These are phyloP conservation scores for Netelia fuscicornis DNA, from an alignment of 2,888 invertebrate genomes.

Conservation along the genomic window DNA sequence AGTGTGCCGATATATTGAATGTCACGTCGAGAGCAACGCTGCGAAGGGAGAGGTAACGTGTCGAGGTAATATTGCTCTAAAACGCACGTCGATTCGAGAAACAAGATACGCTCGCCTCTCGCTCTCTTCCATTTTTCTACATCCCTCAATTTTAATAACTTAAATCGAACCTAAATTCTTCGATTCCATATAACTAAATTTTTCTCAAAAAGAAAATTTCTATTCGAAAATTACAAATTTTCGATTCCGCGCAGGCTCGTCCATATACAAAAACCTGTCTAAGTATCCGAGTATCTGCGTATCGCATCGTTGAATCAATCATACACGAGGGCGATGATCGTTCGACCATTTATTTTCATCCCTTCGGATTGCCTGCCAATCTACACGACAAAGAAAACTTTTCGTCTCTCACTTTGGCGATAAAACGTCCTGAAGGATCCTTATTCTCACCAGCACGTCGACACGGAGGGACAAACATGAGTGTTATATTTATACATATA, in stretches of 20 bases:
- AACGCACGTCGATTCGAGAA: conserved; percentile 60
- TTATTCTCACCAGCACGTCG: conserved; percentile 9
- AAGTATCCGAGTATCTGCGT: background rate
- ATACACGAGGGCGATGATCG: conserved; percentile 30
- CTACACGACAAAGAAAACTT: background rate
- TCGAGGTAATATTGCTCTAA: conserved; percentile 74
- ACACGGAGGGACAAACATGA: conserved; percentile 11
- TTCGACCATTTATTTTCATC: conserved; percentile 16
- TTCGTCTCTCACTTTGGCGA: background rate
- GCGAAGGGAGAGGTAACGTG: conserved; percentile 71
- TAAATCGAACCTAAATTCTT: no score
- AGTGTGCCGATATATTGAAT: conserved; percentile 78
- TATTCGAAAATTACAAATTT: no score
- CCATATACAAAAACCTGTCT: no score
- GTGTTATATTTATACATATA: conserved; percentile 10
- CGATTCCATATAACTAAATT: no score
- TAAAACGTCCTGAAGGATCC: background rate
- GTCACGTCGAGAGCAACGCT: conserved; percentile 69
- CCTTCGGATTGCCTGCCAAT: background rate
- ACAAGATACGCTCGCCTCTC: background rate
- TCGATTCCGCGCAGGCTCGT: no score
- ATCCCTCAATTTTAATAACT: no score
- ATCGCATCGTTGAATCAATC: conserved; percentile 61
- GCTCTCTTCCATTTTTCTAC: no score
- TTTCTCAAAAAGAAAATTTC: background rate